Conservation (phyloP, 2,797 vertebrate genomes). For the Malurus leucopterus region DNA sequence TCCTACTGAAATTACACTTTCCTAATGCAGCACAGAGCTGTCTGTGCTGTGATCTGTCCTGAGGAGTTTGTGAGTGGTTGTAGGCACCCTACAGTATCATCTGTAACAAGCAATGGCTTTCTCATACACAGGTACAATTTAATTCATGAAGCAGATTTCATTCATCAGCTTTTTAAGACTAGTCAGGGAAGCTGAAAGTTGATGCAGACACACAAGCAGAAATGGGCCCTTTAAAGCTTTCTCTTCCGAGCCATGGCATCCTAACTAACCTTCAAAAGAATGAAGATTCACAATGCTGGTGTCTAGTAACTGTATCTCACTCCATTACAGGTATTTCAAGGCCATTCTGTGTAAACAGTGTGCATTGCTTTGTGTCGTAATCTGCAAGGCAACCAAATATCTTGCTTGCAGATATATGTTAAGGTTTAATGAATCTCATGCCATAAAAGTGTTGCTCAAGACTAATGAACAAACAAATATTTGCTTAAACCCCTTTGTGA, state of each 20-base stretch:
- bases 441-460: constrained; percentile 71
- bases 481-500: constrained; percentile 74
- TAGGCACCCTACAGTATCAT: neutral
- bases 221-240: constrained; percentile 43
- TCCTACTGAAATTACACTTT: neutral
- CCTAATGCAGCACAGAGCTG: neutral
- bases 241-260: constrained; percentile 29
- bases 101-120: constrained; percentile 13
- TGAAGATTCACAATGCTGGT: constrained; percentile 65
- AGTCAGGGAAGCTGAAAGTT: constrained; percentile 36
- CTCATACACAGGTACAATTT: constrained; percentile 31
- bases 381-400: constrained; percentile 68
- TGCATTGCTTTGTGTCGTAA: constrained; percentile 64
- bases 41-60: neutral
- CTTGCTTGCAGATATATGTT: constrained; percentile 60
- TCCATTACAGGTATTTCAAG: constrained; percentile 72
- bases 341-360: constrained; percentile 51
- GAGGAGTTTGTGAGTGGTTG: neutral
- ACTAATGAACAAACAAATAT: constrained; percentile 76
- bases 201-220: constrained; percentile 30
- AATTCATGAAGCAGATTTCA: constrained; percentile 54
- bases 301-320: constrained; percentile 71
- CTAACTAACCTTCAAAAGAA: constrained; percentile 37
- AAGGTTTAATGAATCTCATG: constrained; percentile 72
- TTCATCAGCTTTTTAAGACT: constrained; percentile 43